Evolutionary conservation across 2,113 vertebrate genomes (phyloP), one percentile per base, ranked within the genome.

Genomic region (Zootoca vivipara): DNA sequence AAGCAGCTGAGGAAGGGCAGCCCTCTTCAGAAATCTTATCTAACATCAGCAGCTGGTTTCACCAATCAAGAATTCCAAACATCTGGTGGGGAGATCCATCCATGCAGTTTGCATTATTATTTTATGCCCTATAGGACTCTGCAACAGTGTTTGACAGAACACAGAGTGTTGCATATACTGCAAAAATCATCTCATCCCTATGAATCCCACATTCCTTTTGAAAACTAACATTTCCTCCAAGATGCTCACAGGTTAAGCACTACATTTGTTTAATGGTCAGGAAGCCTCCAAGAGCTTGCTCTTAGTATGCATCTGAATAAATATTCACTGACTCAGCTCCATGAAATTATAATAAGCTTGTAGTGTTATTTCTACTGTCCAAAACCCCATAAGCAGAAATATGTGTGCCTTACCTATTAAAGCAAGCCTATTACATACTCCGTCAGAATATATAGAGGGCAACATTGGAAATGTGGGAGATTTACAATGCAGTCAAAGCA

Each of bases 241-340:
- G 90, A n/a, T 86, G 69, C 56, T 80, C 86, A 56, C 64, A 69
- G 15, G 77, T 70, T 86, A 70, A 70, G 33, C 30, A 56, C n/a
- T 40, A 79, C 79, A 90, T 58, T 79, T 69, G 69, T 88, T 64
- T 93, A 33, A 62, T 85, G 83, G 83, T n/a, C 16, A 62, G 90
- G 40, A 42, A 58, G 12, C 20, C 67, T 28, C 74, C 26, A 12
- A 64, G 52, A 82, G n/a, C 46, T 65, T 82, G 24, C 33, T 78
- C 28, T 64, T 92, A 18, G 83, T 91, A 90, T 88, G 40, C 42
- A 91, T 80, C 70, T 88, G 52, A 87, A 91, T 12, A 85, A 88
- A 83, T 87, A 85, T 92, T 89, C 74, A 88, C 18, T 89, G 81
- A 89, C 42, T 88, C 84, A 93, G 64, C 40, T 85, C 90, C 15